Conservation (phyloP, 2,113 vertebrate species). For the Pavo muticus region DNA sequence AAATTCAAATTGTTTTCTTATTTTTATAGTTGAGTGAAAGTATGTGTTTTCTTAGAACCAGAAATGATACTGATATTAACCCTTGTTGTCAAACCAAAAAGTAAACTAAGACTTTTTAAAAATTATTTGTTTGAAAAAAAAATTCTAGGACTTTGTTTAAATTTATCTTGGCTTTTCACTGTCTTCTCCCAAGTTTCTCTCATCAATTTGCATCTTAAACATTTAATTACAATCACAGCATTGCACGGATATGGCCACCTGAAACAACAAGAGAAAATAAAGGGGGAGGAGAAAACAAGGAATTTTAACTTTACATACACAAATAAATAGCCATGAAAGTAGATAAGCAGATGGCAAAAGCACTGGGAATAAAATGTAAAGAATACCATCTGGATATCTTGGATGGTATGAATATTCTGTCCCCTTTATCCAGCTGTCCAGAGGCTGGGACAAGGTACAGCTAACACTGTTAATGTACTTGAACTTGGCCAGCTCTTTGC, state of each 20-base stretch:
- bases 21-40: background rate
- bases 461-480: background rate
- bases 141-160: background rate
- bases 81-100: background rate
- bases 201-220: slow-evolving; percentile 29
- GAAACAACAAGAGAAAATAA: background rate
- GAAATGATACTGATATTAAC: background rate
- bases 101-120: background rate
- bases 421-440: background rate
- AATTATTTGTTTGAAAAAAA: background rate
- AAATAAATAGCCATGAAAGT: background rate
- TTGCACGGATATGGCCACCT: slow-evolving; percentile 6
- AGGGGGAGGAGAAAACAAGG: slow-evolving; percentile 24
- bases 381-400: slow-evolving; percentile 24
- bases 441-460: background rate
- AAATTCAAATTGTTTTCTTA: background rate
- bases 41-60: background rate
- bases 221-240: background rate
- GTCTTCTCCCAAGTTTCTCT: background rate
- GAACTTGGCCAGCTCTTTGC: background rate
- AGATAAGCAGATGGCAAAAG: slow-evolving; percentile 7
- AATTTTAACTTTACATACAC: slow-evolving; percentile 2
- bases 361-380: slow-evolving; percentile 4
- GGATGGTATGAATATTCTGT: background rate
- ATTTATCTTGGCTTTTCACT: background rate